Evolutionary conservation across 2,113 vertebrate genomes (phyloP).

Genomic region (Prunella fulvescens): DNA sequence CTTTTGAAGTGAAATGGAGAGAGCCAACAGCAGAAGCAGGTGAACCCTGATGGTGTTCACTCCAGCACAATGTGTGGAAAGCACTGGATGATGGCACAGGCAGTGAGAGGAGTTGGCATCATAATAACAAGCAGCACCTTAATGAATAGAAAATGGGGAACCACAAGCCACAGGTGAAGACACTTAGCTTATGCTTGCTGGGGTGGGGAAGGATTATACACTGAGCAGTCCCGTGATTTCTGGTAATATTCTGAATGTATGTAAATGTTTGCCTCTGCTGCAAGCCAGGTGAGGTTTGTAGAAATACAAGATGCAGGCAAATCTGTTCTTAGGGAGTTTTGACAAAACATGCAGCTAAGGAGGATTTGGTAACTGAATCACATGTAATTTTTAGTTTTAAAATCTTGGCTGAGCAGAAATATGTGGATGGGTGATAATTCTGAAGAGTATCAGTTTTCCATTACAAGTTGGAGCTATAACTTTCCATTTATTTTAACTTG

Average conservation of each 20-base stretch:
- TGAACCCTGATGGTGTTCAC: accelerated
- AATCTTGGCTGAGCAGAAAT: not conserved
- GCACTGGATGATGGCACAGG: not conserved
- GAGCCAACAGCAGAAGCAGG: not conserved
- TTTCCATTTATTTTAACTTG: constrained; percentile 48
- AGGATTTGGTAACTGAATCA: not conserved
- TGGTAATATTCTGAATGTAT: not conserved
- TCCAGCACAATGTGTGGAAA: not conserved
- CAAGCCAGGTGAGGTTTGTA: not conserved
- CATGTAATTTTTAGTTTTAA: not conserved
- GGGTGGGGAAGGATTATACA: not conserved
- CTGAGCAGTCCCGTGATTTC: not conserved
- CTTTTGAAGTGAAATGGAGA: not conserved
- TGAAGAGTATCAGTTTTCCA: constrained; percentile 21
- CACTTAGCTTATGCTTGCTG: not conserved
- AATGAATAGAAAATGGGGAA: not conserved
- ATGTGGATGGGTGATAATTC: constrained; percentile 36
- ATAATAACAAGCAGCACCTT: not conserved
- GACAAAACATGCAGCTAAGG: not conserved
- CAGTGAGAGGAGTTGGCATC: not conserved
- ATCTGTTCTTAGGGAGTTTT: not conserved
- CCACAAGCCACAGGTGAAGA: not conserved
- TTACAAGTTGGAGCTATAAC: not conserved
- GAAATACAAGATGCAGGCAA: not conserved
- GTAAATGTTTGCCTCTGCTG: not conserved